Conservation (phyloP, 2,113 vertebrate species). For the Ptychochromis oligacanthus region DNA sequence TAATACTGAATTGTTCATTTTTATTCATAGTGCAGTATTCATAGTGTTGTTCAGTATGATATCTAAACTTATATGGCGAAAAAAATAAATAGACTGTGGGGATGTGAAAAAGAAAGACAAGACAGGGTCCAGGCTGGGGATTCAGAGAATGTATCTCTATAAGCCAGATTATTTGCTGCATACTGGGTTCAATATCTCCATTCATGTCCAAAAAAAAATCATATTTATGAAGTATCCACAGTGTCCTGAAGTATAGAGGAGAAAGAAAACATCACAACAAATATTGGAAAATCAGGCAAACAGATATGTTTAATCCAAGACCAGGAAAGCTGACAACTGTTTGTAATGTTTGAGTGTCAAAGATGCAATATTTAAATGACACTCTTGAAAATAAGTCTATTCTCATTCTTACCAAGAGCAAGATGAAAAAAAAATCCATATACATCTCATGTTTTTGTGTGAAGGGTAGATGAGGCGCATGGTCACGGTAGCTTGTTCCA, state of each 20-base stretch:
- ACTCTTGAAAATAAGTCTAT: background rate
- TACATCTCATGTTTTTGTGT: background rate
- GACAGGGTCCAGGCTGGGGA: conserved; percentile 15
- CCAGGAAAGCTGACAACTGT: background rate
- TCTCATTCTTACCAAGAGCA: background rate
- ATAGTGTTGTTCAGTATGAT: conserved; percentile 14
- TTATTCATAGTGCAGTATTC: conserved; percentile 18
- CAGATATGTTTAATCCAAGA: conserved; percentile 25
- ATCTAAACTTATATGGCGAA: conserved; percentile 5
- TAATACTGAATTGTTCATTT: too few relatives aligned
- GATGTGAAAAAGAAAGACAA: conserved; percentile 46
- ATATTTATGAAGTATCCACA: conserved; percentile 8
- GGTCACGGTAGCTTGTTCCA: background rate
- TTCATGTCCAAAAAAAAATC: conserved; percentile 7
- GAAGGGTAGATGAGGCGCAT: background rate
- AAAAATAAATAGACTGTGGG: conserved; percentile 31
- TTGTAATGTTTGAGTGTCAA: conserved; percentile 17
- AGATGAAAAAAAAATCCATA: conserved; percentile 11
- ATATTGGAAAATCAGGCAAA: conserved; percentile 32
- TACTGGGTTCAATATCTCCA: conserved; percentile 39
- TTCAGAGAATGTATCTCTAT: conserved; percentile 13
- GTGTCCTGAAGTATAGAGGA: background rate
- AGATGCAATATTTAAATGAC: conserved; percentile 29
- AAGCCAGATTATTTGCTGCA: conserved; percentile 42
- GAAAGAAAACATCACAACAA: conserved; percentile 13